Base-by-base conservation (phyloP, 2,797 vertebrate genomes). In the Luscinia luscinia region DNA sequence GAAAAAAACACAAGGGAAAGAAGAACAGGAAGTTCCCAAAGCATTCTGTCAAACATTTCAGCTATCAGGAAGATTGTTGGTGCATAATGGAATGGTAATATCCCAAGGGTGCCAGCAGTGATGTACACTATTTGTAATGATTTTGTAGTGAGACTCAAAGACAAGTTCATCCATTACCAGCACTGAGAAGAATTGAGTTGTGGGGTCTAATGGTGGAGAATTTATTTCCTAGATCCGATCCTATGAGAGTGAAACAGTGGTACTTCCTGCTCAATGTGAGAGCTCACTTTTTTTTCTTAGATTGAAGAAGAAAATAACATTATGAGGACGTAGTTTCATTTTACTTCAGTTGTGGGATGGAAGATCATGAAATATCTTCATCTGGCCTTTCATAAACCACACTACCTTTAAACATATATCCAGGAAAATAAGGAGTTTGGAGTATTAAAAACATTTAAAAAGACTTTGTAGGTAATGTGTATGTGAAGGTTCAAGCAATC, bases 401-500 rank as follows among this genome's bases (percentile, higher is more conserved):
- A 51, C n/a, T 76, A 36, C 67, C 38, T 89, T 89, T 93, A 91
- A 93, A 62, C 2, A 67, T 68, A 66, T 64, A 89, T 87, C 43
- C 82, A 78, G 73, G 51, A 63, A 89, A 72, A 26, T n/a, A 51
- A 66, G 77, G 67, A 70, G 12, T 90, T 87, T 70, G 57, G 28
- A 75, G 34, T 77, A 63, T 63, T 92, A 91, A 94, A 93, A 92
- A 84, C 0, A 0, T 80, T 81, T 63, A 14, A 52, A 73, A 85
- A 90, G 57, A 74, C 79, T 90, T 91, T 81, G 13, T 40, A 68
- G 43, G 74, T 87, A 83, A 78, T 74, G 9, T 26, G 54, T 69
- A 48, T 74, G 46, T 89, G 87, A 93, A 88, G 27, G 72, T 90
- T 95, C 79, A 95, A 90, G 90, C 52, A 94, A 79, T 69, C 70